These are phyloP conservation scores for Pluvialis apricaria DNA, from an alignment of 2,113 vertebrate genomes.

Conservation along the genomic window DNA sequence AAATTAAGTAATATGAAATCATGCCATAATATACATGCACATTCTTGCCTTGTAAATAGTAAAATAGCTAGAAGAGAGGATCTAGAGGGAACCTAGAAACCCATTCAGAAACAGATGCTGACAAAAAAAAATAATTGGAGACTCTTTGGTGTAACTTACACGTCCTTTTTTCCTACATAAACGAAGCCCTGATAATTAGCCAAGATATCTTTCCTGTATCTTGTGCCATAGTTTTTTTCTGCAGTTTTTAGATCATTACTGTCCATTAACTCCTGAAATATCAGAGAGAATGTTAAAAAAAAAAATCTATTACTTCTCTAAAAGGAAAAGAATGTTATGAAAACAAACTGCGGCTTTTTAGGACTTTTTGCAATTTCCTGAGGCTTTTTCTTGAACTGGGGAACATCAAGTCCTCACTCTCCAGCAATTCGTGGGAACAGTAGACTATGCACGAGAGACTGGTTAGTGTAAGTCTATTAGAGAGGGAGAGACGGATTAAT, in stretches of 20 bases:
- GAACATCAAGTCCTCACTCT: slow-evolving; percentile 52
- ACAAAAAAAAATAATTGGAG: not conserved
- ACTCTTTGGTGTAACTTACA: not conserved
- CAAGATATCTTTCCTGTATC: not conserved
- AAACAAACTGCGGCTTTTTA: slow-evolving; percentile 61
- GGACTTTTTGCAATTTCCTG: slow-evolving; percentile 69
- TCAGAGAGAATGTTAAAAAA: not conserved
- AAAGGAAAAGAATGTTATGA: slow-evolving; percentile 63
- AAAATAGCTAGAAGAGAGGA: not conserved
- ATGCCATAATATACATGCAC: not conserved
- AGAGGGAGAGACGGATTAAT: not conserved
- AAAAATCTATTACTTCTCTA: slow-evolving; percentile 15
- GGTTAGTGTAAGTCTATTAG: not conserved
- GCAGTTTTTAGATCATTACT: not conserved
- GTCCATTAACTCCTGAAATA: slow-evolving; percentile 48
- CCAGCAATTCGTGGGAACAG: slow-evolving; percentile 55
- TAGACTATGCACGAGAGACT: not conserved
- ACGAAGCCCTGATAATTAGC: not conserved
- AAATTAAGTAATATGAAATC: not conserved
- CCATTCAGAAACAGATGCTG: not conserved
- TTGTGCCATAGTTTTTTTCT: not conserved
- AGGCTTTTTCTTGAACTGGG: slow-evolving; percentile 52
- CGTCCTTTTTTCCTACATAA: not conserved
- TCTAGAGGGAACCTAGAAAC: not conserved
- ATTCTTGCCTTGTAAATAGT: not conserved